Percentiles rank a stretch among this genome's conserved stretches.
These are phyloP conservation scores for Aspidoscelis tigris DNA, from an alignment of 2,113 vertebrate genomes.

Conservation along the genomic window DNA sequence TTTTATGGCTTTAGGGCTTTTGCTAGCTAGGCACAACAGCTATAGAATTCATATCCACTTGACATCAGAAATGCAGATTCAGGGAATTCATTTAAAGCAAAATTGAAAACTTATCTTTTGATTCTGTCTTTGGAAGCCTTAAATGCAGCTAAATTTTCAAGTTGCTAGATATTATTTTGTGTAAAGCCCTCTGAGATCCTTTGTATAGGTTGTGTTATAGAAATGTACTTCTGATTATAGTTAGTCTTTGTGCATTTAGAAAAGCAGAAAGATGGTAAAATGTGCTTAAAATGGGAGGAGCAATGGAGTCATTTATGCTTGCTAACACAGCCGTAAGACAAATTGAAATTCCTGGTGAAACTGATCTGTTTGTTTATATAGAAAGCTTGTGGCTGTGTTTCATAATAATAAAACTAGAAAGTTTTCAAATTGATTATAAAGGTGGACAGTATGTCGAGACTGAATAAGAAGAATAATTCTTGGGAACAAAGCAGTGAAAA, in stretches of 20 bases:
- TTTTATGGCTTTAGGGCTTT: constrained; percentile 64
- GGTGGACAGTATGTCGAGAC: too few relatives aligned
- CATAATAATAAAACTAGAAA: neutral
- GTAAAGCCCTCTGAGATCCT: constrained; percentile 64
- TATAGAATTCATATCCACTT: constrained; percentile 59
- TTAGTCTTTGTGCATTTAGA: constrained; percentile 45
- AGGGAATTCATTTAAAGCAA: constrained; percentile 68
- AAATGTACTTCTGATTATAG: constrained; percentile 55
- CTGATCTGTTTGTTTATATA: constrained; percentile 11
- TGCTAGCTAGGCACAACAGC: constrained; percentile 62
- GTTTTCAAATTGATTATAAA: neutral
- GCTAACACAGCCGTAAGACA: constrained; percentile 40
- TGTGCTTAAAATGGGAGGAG: constrained; percentile 15
- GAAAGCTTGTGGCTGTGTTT: constrained; percentile 29
- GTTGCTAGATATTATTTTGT: constrained; percentile 67
- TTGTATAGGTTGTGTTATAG: constrained; percentile 58
- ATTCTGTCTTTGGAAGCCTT: constrained; percentile 63
- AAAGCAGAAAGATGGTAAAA: constrained; percentile 45
- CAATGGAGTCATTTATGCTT: constrained; percentile 5
- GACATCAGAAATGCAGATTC: constrained; percentile 77
- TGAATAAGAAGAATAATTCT: too few relatives aligned
- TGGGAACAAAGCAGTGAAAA: too few relatives aligned
- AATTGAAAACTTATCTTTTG: constrained; percentile 71
- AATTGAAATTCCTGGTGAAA: constrained; percentile 8
- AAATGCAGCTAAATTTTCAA: constrained; percentile 73